A percentile compares a stretch with the other conserved stretches of the same genome.
phyloP scores from a whole-genome alignment of 2,888 invertebrate species.

The Acanthoscelides obtectus region DNA sequence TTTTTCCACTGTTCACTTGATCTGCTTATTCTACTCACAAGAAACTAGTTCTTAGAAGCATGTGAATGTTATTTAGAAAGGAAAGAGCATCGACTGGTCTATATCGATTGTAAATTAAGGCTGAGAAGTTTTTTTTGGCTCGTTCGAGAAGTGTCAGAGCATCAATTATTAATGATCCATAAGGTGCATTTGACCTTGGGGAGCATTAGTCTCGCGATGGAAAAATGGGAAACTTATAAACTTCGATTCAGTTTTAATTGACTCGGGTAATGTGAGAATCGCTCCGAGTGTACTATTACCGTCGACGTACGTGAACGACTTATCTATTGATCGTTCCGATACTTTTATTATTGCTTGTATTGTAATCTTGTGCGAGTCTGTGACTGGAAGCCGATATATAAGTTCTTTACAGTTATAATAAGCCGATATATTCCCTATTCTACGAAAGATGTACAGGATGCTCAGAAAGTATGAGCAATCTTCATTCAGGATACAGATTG shows the following conservation, averaged over 20 bases:
- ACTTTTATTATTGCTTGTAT: neutral
- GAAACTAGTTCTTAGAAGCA: too few relatives aligned
- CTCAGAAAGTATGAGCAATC: too few relatives aligned
- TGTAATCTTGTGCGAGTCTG: neutral
- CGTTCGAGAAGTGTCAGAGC: conserved; percentile 21
- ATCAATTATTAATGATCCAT: conserved; percentile 31
- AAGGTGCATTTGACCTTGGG: conserved; percentile 24
- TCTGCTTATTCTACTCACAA: too few relatives aligned
- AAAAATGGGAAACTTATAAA: neutral
- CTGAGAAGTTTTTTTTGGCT: conserved; percentile 11
- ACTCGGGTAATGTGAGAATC: neutral
- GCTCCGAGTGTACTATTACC: neutral
- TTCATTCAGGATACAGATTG: too few relatives aligned
- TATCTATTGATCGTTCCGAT: neutral
- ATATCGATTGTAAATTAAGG: conserved; percentile 23
- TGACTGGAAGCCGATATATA: neutral
- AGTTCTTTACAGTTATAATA: too few relatives aligned
- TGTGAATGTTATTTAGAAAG: too few relatives aligned
- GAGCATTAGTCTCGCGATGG: conserved; percentile 21
- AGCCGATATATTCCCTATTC: too few relatives aligned
- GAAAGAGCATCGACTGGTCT: neutral
- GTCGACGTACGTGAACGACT: neutral
- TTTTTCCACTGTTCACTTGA: too few relatives aligned
- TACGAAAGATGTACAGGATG: too few relatives aligned
- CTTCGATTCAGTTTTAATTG: neutral